Percentiles rank a stretch among this genome's conserved stretches.
Conservation (phyloP, 2,113 vertebrate genomes). For the Ceuthmochares aereus region DNA sequence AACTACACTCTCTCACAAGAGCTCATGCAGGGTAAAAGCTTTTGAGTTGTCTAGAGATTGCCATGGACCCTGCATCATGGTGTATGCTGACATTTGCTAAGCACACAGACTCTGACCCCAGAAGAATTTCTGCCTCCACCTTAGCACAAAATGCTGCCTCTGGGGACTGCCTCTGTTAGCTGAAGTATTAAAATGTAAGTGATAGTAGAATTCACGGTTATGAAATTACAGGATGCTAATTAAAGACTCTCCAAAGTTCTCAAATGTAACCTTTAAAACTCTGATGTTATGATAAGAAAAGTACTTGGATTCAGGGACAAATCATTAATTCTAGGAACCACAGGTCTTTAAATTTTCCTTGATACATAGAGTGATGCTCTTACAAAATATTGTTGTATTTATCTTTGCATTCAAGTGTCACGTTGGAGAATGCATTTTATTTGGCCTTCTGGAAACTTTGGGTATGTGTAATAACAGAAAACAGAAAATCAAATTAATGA, state of each 20-base stretch:
- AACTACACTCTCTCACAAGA: not conserved
- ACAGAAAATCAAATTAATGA: not conserved
- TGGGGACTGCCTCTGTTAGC: not conserved
- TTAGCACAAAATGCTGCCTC: not conserved
- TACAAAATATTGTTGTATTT: not conserved
- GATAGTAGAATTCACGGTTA: not conserved
- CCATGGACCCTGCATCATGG: accelerated
- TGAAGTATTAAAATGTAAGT: not conserved
- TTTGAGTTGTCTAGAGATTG: not conserved
- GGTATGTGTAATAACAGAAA: not conserved
- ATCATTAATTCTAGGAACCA: not conserved
- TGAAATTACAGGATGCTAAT: not conserved
- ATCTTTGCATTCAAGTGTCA: not conserved
- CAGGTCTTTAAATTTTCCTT: not conserved
- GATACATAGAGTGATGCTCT: not conserved
- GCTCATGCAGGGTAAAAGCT: accelerated
- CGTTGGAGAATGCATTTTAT: not conserved
- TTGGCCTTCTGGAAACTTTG: not conserved
- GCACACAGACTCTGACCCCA: not conserved
- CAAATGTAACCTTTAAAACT: not conserved
- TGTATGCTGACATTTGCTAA: accelerated
- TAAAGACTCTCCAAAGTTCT: not conserved
- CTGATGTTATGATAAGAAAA: not conserved
- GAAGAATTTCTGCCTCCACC: not conserved
- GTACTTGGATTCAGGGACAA: not conserved